Evolutionary conservation across 1,140 invertebrate species (phyloP).

Genomic region (Magallana gigas): DNA sequence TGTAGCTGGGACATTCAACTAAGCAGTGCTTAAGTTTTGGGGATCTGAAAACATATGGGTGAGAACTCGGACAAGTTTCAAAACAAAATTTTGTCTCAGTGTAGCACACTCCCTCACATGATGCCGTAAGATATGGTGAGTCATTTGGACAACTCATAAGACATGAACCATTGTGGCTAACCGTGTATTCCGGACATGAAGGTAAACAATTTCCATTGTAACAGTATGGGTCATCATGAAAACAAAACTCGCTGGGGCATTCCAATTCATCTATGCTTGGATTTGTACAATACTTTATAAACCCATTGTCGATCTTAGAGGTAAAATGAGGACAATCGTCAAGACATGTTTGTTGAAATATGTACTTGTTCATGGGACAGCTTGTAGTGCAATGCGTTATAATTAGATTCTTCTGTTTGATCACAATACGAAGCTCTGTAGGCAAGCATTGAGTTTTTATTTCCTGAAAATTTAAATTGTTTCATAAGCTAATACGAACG

Average conservation of each 20-base stretch:
- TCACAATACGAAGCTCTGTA: background rate
- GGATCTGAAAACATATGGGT: conserved; percentile 1
- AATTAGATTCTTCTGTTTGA: background rate
- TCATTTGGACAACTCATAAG: conserved; percentile 34
- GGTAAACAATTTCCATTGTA: conserved; percentile 5
- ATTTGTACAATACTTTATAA: background rate
- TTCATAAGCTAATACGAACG: too few relatives aligned
- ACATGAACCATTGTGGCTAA: conserved; percentile 17
- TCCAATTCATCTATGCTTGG: background rate
- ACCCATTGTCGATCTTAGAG: background rate
- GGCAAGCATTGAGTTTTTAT: conserved; percentile 7
- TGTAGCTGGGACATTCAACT: background rate
- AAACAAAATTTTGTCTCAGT: conserved; percentile 14
- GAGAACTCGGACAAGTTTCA: background rate
- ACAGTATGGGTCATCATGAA: conserved; percentile 1
- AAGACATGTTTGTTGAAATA: background rate
- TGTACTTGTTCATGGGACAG: background rate
- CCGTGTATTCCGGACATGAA: conserved; percentile 37
- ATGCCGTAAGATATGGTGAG: conserved; percentile 1
- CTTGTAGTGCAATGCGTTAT: background rate
- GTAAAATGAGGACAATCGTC: conserved; percentile 6
- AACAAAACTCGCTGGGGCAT: background rate
- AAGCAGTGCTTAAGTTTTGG: background rate
- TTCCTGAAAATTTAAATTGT: background rate
- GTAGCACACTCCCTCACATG: conserved; percentile 16